A percentile compares a stretch with the other conserved stretches of the same genome.
Conservation (phyloP, 2,888 invertebrate genomes). For the Erebia aethiops region DNA sequence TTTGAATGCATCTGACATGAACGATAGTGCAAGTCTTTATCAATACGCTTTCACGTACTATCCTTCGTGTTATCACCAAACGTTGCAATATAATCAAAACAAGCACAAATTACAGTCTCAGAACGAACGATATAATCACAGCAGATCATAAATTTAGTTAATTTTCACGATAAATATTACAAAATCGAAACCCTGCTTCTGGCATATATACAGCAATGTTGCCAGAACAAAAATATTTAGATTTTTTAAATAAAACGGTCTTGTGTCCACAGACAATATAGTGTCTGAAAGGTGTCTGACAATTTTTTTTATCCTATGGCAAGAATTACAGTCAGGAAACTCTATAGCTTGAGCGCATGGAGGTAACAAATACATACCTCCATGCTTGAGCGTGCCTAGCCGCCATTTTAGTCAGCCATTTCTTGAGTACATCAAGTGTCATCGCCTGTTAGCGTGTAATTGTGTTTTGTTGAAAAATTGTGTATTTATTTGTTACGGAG, state of each 20-base stretch:
- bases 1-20: conserved; percentile 72
- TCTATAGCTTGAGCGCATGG: too few relatives aligned
- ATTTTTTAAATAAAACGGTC: conserved; percentile 58
- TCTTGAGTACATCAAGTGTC: too few relatives aligned
- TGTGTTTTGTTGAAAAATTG: too few relatives aligned
- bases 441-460: too few relatives aligned
- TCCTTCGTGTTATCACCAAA: conserved; percentile 29
- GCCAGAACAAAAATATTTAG: conserved; percentile 46
- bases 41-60: conserved; percentile 35
- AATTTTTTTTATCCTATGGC: too few relatives aligned
- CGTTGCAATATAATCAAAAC: conserved; percentile 17
- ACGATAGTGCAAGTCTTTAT: conserved; percentile 53
- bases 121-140: conserved; percentile 11
- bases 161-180: conserved; percentile 31
- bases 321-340: too few relatives aligned
- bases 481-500: too few relatives aligned
- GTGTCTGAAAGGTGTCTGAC: too few relatives aligned
- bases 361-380: too few relatives aligned
- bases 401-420: too few relatives aligned
- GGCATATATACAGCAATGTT: conserved; percentile 57
- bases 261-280: too few relatives aligned
- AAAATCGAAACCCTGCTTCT: conserved; percentile 43
- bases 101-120: conserved; percentile 12
- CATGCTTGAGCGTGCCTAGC: too few relatives aligned
- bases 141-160: conserved; percentile 31